Evolutionary conservation across 2,113 vertebrate species (phyloP).

Genomic region (Xerus inauris): DNA sequence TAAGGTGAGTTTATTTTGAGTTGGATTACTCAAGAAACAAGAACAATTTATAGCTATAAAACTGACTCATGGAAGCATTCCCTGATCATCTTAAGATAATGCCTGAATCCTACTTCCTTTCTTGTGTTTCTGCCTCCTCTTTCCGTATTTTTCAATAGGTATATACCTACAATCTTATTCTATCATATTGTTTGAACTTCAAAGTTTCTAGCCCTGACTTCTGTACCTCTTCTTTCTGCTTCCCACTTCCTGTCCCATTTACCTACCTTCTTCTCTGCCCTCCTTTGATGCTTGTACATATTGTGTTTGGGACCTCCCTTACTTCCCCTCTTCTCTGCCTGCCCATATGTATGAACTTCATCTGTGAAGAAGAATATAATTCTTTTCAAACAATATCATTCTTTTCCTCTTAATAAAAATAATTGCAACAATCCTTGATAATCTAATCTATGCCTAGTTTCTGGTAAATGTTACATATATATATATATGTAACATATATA

Average conservation of each 20-base stretch:
- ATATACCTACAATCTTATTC: neutral
- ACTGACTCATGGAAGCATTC: neutral
- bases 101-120: neutral
- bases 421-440: neutral
- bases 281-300: neutral
- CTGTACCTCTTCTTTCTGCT: neutral
- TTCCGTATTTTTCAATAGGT: neutral
- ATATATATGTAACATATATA: no score
- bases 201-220: neutral
- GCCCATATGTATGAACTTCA: neutral
- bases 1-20: constrained; percentile 28
- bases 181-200: neutral
- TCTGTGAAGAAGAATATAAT: neutral
- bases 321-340: neutral
- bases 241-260: neutral
- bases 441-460: neutral
- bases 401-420: neutral
- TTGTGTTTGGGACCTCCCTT: neutral
- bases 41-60: neutral
- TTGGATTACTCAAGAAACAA: constrained; percentile 3
- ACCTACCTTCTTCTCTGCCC: neutral
- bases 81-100: neutral
- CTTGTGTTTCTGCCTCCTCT: neutral
- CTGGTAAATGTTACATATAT: neutral
- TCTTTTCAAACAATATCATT: neutral